Evolutionary conservation across 2,113 vertebrate species (phyloP).

Genomic region (Lepus americanus): DNA sequence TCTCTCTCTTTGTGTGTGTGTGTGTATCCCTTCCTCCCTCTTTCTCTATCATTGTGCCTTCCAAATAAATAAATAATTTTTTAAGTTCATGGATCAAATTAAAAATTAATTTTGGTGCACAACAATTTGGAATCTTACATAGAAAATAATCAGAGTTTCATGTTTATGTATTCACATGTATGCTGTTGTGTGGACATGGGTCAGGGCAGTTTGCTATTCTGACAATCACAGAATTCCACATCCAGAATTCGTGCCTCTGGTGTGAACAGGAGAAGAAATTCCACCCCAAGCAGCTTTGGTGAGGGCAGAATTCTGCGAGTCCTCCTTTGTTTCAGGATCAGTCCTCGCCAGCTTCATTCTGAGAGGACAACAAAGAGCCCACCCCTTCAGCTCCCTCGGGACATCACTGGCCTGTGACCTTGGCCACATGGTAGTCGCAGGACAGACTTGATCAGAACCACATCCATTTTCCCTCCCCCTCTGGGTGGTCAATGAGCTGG

Average conservation of each 20-base stretch:
- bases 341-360: constrained; percentile 34
- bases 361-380: constrained; percentile 80
- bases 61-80: too few relatives aligned
- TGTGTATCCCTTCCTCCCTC: too few relatives aligned
- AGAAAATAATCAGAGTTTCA: neutral
- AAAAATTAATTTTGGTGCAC: too few relatives aligned
- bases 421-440: constrained; percentile 83
- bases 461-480: constrained; percentile 82
- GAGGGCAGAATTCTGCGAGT: neutral
- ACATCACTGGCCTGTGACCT: constrained; percentile 84
- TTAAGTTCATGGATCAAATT: too few relatives aligned
- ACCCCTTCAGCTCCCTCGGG: constrained; percentile 67
- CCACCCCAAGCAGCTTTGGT: neutral
- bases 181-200: neutral
- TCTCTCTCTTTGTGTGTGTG: too few relatives aligned
- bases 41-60: too few relatives aligned
- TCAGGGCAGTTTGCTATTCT: constrained; percentile 3
- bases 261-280: neutral
- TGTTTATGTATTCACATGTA: neutral
- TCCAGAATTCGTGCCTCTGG: neutral
- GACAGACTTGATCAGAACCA: constrained; percentile 87
- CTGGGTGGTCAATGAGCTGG: constrained; percentile 88
- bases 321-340: neutral
- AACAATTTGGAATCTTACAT: too few relatives aligned
- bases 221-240: neutral